phyloP scores from a whole-genome alignment of 1,140 invertebrate genomes.

The Leptinotarsa undecemlineata region DNA sequence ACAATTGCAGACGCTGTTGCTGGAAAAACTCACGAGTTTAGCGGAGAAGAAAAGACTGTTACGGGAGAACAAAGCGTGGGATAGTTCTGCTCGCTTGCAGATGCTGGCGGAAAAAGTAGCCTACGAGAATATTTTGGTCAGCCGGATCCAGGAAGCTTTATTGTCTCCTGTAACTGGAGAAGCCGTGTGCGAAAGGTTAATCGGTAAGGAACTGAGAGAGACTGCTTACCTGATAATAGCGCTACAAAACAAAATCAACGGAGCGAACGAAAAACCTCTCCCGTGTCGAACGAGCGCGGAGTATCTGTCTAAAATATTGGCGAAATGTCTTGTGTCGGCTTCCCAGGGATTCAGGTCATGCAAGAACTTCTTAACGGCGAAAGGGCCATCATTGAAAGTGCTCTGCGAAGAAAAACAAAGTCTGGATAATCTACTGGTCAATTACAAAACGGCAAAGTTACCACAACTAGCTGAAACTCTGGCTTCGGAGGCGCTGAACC shows the following conservation, averaged over 20 bases:
- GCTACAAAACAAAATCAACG: slow-evolving; percentile 67
- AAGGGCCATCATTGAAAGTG: slow-evolving; percentile 59
- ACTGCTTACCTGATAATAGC: slow-evolving; percentile 73
- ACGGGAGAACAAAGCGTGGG: slow-evolving; percentile 65
- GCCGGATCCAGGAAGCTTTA: slow-evolving; percentile 52
- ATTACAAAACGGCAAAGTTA: slow-evolving; percentile 71
- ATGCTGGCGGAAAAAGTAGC: slow-evolving; percentile 76
- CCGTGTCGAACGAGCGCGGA: slow-evolving; percentile 59
- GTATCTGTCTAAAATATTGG: slow-evolving; percentile 67
- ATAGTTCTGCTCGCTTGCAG: slow-evolving; percentile 67
- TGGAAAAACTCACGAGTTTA: slow-evolving; percentile 67
- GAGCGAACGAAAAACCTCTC: slow-evolving; percentile 58
- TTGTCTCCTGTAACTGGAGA: slow-evolving; percentile 57
- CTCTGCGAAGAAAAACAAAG: slow-evolving; percentile 65
- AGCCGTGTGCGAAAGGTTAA: slow-evolving; percentile 60
- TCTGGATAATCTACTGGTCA: slow-evolving; percentile 62
- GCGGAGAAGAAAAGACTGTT: slow-evolving; percentile 65
- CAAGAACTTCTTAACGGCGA: slow-evolving; percentile 44
- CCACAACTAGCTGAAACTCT: slow-evolving; percentile 68
- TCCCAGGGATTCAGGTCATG: slow-evolving; percentile 45
- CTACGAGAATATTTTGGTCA: slow-evolving; percentile 72
- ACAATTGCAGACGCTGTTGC: slow-evolving; percentile 67
- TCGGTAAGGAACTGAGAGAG: slow-evolving; percentile 68
- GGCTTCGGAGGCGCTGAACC: slow-evolving; percentile 66
- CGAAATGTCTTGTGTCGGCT: slow-evolving; percentile 54